A percentile compares a stretch with the other conserved stretches of the same genome.
phyloP scores from a whole-genome alignment of 2,888 invertebrate species.

The Protodeltote pygarga region DNA sequence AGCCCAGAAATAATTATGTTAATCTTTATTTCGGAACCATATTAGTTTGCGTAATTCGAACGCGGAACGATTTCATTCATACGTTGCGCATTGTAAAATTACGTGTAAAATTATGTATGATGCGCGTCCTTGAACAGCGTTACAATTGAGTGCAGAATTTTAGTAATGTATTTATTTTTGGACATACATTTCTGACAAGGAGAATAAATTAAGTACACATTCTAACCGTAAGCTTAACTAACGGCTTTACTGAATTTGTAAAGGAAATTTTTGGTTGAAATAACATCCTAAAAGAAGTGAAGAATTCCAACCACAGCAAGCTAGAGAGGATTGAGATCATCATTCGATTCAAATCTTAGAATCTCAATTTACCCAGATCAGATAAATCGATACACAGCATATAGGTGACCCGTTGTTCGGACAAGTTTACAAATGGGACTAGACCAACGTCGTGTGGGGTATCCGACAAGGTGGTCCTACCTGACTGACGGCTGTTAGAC shows the following conservation, averaged over 20 bases:
- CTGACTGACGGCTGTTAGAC: constrained; percentile 22
- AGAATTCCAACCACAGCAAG: not conserved
- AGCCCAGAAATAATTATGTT: constrained; percentile 36
- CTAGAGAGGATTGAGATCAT: too few species aligned
- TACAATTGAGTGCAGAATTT: constrained; percentile 19
- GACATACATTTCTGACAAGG: too few species aligned
- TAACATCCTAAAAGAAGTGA: not conserved
- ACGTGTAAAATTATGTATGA: constrained; percentile 26
- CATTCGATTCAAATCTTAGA: not conserved
- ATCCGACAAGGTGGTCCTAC: constrained; percentile 34
- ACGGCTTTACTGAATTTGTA: too few species aligned
- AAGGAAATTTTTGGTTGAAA: too few species aligned
- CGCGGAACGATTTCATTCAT: constrained; percentile 48
- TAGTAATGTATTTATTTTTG: not conserved
- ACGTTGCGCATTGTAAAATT: constrained; percentile 33
- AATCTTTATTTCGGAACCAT: constrained; percentile 31
- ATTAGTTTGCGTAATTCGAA: constrained; percentile 38
- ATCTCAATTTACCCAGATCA: constrained; percentile 23
- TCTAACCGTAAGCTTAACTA: too few species aligned
- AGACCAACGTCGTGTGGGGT: constrained; percentile 34
- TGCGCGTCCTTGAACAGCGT: constrained; percentile 40
- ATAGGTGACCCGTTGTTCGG: constrained; percentile 25
- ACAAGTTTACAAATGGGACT: constrained; percentile 38
- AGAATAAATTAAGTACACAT: too few species aligned
- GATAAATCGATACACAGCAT: constrained; percentile 37